Conservation (phyloP, 2,113 vertebrate species). For the Sturnus vulgaris region DNA sequence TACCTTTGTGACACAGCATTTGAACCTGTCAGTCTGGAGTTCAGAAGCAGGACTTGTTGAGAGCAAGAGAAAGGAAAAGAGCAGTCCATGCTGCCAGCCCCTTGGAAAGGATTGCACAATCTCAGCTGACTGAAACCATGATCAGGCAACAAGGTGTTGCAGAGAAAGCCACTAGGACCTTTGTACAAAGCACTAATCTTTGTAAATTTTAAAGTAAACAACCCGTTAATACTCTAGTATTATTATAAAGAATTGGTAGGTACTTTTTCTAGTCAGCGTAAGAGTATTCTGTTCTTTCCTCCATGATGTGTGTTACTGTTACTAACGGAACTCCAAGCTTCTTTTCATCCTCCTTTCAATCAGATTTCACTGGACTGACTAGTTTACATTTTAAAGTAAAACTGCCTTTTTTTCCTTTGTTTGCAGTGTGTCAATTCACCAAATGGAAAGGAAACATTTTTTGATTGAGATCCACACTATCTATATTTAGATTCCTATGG, state of each 20-base stretch:
- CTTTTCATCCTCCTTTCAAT: neutral
- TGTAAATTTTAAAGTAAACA: neutral
- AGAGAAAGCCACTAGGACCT: neutral
- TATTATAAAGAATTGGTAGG: neutral
- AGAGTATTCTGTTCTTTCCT: neutral
- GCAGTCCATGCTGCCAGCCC: neutral
- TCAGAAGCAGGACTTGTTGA: neutral
- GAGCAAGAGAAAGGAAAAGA: neutral
- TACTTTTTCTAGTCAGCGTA: neutral
- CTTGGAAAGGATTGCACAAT: neutral
- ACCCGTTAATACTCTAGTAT: fast-evolving
- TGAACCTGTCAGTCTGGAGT: neutral
- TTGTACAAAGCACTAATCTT: neutral
- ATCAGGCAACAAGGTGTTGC: neutral
- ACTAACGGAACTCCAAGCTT: neutral
- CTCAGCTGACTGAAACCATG: neutral
- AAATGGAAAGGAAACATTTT: neutral
- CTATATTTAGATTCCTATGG: neutral
- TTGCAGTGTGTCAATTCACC: neutral
- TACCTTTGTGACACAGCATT: neutral
- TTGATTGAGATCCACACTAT: neutral
- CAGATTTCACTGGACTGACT: neutral
- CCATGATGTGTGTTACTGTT: neutral
- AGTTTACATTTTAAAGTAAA: neutral
- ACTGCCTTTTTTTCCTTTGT: neutral